phyloP scores from a whole-genome alignment of 1,140 invertebrate species.

The Pseudomyrmex cubaensis region DNA sequence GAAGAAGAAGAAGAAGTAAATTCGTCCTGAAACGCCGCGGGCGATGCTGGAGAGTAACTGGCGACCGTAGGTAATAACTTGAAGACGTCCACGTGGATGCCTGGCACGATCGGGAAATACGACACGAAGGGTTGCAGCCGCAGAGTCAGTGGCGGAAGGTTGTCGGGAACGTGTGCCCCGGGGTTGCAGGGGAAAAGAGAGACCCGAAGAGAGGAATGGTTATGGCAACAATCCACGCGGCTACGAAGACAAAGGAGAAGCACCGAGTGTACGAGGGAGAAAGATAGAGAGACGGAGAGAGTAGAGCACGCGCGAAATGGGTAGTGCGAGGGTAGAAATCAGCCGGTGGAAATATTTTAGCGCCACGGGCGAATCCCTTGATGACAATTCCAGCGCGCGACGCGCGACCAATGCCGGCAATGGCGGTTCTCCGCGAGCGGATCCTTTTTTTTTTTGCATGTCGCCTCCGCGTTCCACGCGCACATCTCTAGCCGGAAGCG shows the following conservation, averaged over 20 bases:
- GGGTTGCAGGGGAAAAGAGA: background rate
- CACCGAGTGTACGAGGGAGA: background rate
- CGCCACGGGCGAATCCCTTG: constrained; percentile 76
- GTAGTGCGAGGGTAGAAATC: constrained; percentile 67
- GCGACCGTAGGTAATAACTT: constrained; percentile 41
- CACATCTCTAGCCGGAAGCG: constrained; percentile 62
- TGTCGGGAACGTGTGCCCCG: constrained; percentile 26
- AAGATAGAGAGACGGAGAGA: background rate
- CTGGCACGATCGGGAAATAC: constrained; percentile 48
- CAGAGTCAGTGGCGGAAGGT: constrained; percentile 31
- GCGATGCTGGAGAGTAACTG: constrained; percentile 34
- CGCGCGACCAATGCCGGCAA: constrained; percentile 37
- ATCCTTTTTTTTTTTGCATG: constrained; percentile 48
- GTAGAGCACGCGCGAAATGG: constrained; percentile 55
- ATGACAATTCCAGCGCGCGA: constrained; percentile 75
- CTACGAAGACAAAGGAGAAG: constrained; percentile 50
- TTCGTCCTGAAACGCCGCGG: constrained; percentile 4
- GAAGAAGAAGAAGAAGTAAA: constrained; percentile 5
- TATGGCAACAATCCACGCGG: constrained; percentile 68
- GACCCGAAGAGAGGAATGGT: constrained; percentile 43
- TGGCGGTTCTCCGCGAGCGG: constrained; percentile 11
- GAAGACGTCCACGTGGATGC: constrained; percentile 46
- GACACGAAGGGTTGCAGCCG: constrained; percentile 49
- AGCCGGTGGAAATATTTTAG: constrained; percentile 78
- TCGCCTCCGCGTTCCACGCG: constrained; percentile 56